Percentiles rank a stretch among this genome's conserved stretches.
Evolutionary conservation across 1,140 invertebrate genomes (phyloP).

Genomic region (Phymorhynchus buccinoides): DNA sequence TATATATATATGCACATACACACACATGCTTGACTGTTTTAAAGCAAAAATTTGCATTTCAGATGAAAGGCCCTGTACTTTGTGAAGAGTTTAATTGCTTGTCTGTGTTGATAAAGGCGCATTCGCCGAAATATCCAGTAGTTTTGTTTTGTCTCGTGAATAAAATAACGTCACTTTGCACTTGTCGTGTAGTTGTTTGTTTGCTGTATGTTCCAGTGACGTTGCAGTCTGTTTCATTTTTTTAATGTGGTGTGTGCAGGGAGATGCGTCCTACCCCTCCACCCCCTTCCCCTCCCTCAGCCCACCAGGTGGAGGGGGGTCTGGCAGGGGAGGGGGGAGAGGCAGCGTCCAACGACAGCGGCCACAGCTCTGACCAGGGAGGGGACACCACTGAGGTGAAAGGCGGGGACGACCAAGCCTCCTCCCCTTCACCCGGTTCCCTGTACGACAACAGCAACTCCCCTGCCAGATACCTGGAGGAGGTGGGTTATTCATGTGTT

Average conservation of each 20-base stretch:
- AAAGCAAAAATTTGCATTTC: too few species aligned
- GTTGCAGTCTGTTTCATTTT: too few species aligned
- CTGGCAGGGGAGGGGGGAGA: neutral
- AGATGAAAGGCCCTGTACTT: too few species aligned
- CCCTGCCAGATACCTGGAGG: constrained; percentile 33
- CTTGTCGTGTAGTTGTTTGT: too few species aligned
- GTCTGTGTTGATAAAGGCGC: too few species aligned
- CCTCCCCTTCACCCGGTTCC: constrained; percentile 26
- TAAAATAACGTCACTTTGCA: too few species aligned
- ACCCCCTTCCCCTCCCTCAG: neutral
- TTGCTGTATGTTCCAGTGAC: too few species aligned
- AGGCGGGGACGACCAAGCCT: neutral
- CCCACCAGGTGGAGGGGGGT: neutral
- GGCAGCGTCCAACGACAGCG: constrained; percentile 19
- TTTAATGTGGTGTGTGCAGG: neutral
- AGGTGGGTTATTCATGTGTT: neutral
- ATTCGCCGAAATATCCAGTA: too few species aligned
- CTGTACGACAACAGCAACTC: constrained; percentile 35
- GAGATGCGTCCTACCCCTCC: neutral
- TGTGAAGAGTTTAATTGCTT: too few species aligned
- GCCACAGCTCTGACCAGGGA: constrained; percentile 29
- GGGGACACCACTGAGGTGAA: neutral
- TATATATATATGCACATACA: too few species aligned
- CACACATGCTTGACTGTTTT: too few species aligned
- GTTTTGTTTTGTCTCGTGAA: too few species aligned